These are phyloP conservation scores for Scomber colias DNA, from an alignment of 2,113 vertebrate genomes.

Conservation along the genomic window DNA sequence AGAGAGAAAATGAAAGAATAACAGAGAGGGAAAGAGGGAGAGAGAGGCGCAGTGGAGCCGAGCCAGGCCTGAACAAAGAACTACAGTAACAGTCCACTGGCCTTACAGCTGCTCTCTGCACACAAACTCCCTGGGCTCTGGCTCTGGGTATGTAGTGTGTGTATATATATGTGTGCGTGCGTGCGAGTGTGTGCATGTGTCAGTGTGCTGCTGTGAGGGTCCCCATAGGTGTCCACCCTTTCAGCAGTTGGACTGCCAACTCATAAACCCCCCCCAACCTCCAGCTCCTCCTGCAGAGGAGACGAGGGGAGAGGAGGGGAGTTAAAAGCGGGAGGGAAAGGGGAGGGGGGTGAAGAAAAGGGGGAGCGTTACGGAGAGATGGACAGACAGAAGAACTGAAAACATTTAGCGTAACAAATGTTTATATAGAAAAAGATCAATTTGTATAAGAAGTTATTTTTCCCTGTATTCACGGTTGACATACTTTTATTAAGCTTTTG, in stretches of 20 bases:
- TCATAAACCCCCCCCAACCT: conserved; percentile 67
- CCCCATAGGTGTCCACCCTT: conserved; percentile 78
- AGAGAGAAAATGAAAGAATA: conserved; percentile 43
- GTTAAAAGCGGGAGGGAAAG: conserved; percentile 12
- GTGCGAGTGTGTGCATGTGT: conserved; percentile 40
- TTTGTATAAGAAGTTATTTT: conserved; percentile 73
- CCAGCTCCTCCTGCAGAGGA: conserved; percentile 55
- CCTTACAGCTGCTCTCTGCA: conserved; percentile 75
- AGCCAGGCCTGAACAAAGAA: conserved; percentile 80
- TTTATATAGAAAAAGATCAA: neutral
- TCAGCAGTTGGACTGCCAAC: conserved; percentile 74
- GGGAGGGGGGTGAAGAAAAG: neutral
- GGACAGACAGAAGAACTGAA: neutral
- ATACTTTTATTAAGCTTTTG: no score
- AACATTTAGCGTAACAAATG: neutral
- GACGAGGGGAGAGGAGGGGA: conserved; percentile 11
- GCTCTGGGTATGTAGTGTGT: conserved; percentile 49
- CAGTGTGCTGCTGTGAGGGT: conserved; percentile 63
- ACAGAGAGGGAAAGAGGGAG: conserved; percentile 22
- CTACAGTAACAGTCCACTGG: conserved; percentile 80
- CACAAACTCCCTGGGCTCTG: conserved; percentile 60
- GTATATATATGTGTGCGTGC: conserved; percentile 34
- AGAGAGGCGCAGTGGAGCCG: conserved; percentile 56
- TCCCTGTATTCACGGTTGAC: conserved; percentile 79
- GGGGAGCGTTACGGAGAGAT: neutral